Evolutionary conservation across 2,888 invertebrate species (phyloP), one percentile per base, ranked within the genome.

Genomic region (Melanophora roralis): DNA sequence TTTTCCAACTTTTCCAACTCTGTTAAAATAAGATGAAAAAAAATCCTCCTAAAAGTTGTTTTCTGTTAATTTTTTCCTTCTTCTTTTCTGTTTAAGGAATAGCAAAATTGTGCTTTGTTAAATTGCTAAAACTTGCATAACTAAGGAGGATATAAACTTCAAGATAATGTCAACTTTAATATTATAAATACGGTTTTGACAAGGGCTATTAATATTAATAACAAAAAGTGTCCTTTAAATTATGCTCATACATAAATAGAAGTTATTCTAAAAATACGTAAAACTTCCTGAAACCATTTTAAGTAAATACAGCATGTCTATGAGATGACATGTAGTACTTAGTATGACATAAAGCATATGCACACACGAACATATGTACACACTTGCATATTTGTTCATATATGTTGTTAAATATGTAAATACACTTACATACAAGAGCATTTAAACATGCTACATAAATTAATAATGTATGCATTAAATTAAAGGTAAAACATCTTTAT

Each of bases 391-490:
- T n/a, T n/a, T n/a, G n/a, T n/a, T n/a, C n/a, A n/a, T n/a, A n/a
- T n/a, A n/a, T n/a, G n/a, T n/a, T n/a, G 14, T 36, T 47, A 53
- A 7, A 14, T 23, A 53, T 72, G 16, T 72, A 62, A 19, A 43
- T 55, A 57, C 32, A 62, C 45, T 9, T 43, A 7, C 32, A 53
- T 8, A 27, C 7, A n/a, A n/a, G 27, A 27, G 16, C n/a, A 59
- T 23, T 34, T 19, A 43, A 23, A 76, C 32, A 14, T 53, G 47
- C 84, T 43, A 27, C 84, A 84, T 86, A 83, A 84, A 84, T 86
- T 87, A 85, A 86, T 87, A 87, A 87, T 87, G 86, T 86, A 86
- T 87, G 85, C 85, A 85, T 83, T 83, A 84, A 82, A 82, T 76
- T 79, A 78, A 82, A 81, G 69, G 79, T 80, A 71, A 67, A 78